Evolutionary conservation across 2,797 vertebrate genomes (phyloP).

Genomic region (Lepus townsendii): DNA sequence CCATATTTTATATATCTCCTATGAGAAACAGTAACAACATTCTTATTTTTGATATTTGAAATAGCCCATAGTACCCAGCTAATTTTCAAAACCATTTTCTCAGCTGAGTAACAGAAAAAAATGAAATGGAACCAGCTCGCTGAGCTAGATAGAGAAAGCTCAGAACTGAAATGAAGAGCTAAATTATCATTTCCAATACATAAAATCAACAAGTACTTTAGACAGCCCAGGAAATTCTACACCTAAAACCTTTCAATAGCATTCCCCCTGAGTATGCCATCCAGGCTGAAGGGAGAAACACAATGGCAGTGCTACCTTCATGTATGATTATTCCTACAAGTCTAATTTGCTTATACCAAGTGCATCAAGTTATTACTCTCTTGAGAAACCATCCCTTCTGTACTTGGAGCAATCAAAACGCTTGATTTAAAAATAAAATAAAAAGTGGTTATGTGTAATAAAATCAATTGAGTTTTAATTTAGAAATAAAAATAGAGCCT

Average conservation of each 20-base stretch:
- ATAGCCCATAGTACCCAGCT: constrained; percentile 44
- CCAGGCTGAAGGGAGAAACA: neutral
- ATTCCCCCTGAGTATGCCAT: neutral
- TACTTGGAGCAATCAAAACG: neutral
- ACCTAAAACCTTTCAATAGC: constrained; percentile 23
- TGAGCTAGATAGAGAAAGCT: constrained; percentile 62
- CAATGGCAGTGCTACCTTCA: neutral
- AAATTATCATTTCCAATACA: constrained; percentile 56
- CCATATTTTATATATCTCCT: constrained; percentile 43
- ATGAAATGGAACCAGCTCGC: constrained; percentile 40
- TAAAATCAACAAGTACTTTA: neutral
- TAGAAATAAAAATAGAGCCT: constrained; percentile 37
- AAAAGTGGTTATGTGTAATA: constrained; percentile 3
- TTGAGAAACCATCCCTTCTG: constrained; percentile 13
- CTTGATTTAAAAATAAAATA: constrained; percentile 53
- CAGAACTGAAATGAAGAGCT: constrained; percentile 48
- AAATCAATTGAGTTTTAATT: constrained; percentile 45
- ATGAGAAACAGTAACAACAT: constrained; percentile 68
- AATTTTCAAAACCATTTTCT: constrained; percentile 76
- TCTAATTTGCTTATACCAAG: constrained; percentile 10
- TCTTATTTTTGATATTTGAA: constrained; percentile 68
- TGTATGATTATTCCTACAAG: neutral
- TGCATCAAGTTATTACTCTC: constrained; percentile 9
- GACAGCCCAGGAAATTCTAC: neutral
- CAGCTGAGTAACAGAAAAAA: constrained; percentile 45